A percentile compares a stretch with the other conserved stretches of the same genome.
Conservation (phyloP, 2,113 vertebrate genomes). For the Sceloporus tristichus region DNA sequence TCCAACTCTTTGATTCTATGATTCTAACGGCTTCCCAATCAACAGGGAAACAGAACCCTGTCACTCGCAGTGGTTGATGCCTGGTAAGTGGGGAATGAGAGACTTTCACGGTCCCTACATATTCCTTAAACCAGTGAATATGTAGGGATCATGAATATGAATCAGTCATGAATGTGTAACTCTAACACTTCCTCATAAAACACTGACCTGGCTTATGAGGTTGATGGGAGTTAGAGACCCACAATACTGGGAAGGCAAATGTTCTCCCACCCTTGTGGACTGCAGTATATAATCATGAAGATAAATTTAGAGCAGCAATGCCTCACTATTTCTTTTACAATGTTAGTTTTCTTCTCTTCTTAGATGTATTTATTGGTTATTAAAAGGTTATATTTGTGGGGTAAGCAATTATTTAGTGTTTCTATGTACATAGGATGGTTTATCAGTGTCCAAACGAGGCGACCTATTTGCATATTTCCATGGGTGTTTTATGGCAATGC, state of each 20-base stretch:
- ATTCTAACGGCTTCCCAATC: too few species aligned
- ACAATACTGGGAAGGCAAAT: background rate
- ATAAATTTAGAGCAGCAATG: background rate
- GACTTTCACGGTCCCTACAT: too few species aligned
- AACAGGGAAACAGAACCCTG: too few species aligned
- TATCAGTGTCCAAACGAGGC: slow-evolving; percentile 44
- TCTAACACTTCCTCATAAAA: background rate
- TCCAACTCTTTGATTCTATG: too few species aligned
- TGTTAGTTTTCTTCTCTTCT: slow-evolving; percentile 29
- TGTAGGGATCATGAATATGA: too few species aligned
- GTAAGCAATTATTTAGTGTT: slow-evolving; percentile 53
- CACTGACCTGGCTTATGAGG: background rate
- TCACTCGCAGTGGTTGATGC: too few species aligned
- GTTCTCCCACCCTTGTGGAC: background rate
- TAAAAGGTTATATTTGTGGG: slow-evolving; percentile 52
- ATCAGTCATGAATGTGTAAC: too few species aligned
- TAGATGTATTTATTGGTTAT: slow-evolving; percentile 32
- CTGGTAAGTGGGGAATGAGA: too few species aligned
- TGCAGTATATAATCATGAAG: background rate
- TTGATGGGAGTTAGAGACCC: background rate
- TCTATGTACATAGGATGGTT: slow-evolving; percentile 59
- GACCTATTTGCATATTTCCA: slow-evolving; percentile 59
- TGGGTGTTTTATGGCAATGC: slow-evolving; percentile 43
- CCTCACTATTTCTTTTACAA: background rate
- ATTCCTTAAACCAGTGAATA: too few species aligned